phyloP scores from a whole-genome alignment of 2,797 vertebrate genomes.

The Pagetopsis macropterus region DNA sequence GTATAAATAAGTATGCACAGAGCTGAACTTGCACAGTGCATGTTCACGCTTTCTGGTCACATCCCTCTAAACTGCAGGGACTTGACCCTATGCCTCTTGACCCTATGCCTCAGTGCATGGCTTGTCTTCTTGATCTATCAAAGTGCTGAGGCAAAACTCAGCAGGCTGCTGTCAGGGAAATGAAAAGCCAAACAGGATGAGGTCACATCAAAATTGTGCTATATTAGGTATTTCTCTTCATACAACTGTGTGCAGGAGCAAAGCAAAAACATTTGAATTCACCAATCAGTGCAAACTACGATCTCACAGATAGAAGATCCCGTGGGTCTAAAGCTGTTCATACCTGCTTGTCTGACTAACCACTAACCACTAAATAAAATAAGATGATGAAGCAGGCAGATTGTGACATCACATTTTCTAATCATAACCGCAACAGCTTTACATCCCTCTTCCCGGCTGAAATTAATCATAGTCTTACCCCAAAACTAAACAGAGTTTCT shows the following conservation, averaged over 20 bases:
- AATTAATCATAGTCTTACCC: slow-evolving; percentile 35
- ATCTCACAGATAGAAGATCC: slow-evolving; percentile 17
- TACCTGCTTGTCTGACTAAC: slow-evolving; percentile 30
- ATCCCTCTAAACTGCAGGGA: slow-evolving; percentile 70
- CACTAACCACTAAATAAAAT: neutral
- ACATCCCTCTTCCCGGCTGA: slow-evolving; percentile 21
- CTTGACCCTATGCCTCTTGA: slow-evolving; percentile 75
- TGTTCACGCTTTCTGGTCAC: slow-evolving; percentile 72
- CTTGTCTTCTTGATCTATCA: slow-evolving; percentile 75
- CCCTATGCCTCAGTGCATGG: slow-evolving; percentile 71
- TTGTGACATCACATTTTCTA: slow-evolving; percentile 12
- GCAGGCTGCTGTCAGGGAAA: slow-evolving; percentile 68
- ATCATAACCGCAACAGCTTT: slow-evolving; percentile 17
- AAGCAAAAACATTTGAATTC: slow-evolving; percentile 26
- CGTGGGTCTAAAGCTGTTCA: slow-evolving; percentile 29
- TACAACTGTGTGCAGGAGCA: slow-evolving; percentile 37
- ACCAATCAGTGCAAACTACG: slow-evolving; percentile 23
- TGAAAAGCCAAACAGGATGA: slow-evolving; percentile 69
- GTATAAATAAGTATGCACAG: slow-evolving; percentile 52
- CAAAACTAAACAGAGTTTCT: slow-evolving; percentile 31
- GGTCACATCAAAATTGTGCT: slow-evolving; percentile 67
- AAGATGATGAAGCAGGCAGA: slow-evolving; percentile 18
- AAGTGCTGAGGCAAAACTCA: slow-evolving; percentile 74
- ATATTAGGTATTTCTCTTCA: slow-evolving; percentile 58
- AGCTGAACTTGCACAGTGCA: slow-evolving; percentile 57